A percentile compares a stretch with the other conserved stretches of the same genome.
Evolutionary conservation across 1,140 invertebrate species (phyloP).

Genomic region (Mya arenaria): DNA sequence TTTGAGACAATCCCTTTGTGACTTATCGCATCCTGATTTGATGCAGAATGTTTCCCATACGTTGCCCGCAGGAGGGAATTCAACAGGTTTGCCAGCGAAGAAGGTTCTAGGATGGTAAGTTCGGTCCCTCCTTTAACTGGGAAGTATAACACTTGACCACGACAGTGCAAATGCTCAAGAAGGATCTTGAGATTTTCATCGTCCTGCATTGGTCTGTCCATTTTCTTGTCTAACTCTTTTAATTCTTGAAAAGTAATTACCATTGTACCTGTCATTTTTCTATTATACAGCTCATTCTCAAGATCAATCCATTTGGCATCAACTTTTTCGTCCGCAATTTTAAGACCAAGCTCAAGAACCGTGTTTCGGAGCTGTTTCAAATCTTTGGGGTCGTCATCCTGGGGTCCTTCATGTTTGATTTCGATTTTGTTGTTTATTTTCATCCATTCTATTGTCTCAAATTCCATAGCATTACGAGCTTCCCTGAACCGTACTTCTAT

Average conservation of each 20-base stretch:
- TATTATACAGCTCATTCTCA: background rate
- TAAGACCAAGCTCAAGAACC: conserved; percentile 22
- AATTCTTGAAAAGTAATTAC: conserved; percentile 10
- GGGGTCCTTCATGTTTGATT: background rate
- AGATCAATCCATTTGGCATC: conserved; percentile 32
- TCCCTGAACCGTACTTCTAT: background rate
- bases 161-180: conserved; percentile 7
- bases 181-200: conserved; percentile 4
- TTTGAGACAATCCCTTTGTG: background rate
- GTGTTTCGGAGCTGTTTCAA: background rate
- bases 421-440: conserved; percentile 4
- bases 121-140: background rate
- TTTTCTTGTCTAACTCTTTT: background rate
- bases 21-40: background rate
- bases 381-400: background rate
- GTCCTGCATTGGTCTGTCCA: conserved; percentile 14
- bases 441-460: background rate
- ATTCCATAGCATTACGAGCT: background rate
- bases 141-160: conserved; percentile 14
- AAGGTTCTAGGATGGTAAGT: background rate
- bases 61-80: background rate
- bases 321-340: conserved; percentile 13
- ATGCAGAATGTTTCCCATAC: background rate
- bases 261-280: background rate
- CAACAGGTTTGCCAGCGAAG: background rate